Evolutionary conservation across 2,888 invertebrate genomes (phyloP), one percentile per base, ranked within the genome.

Genomic region (Tiliacea citrago): DNA sequence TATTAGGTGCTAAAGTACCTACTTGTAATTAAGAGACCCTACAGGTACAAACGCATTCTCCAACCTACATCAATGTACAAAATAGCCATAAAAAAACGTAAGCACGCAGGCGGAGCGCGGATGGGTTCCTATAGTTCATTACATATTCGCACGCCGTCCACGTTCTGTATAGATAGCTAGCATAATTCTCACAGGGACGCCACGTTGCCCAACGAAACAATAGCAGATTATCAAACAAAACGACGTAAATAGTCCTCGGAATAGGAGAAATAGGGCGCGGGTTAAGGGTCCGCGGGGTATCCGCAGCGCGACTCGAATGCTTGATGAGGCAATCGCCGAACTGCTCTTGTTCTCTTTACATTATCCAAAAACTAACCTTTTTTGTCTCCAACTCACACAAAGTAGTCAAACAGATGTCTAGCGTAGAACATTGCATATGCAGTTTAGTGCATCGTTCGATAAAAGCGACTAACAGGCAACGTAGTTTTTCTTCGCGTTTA

Each of bases 151-250:
- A 95, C 88, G 91, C 95, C 82, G 92, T 92, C 91, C 96, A 96
- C 96, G 96, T 95, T 90, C 91, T 88, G 91, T 91, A 94, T 94
- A 95, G 94, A 96, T 95, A 95, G 94, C 94, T 94, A 92, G 93
- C 94, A 95, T 95, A 96, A 95, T 94, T 96, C 95, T 95, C 94
- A 92, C 91, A 93, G 94, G 94, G 93, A 93, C 90, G 93, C 92
- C 90, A 90, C 92, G 92, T 90, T 91, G 91, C 92, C 93, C 93
- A 89, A 91, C 94, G 92, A 95, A 95, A 95, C 96, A 95, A 96
- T 95, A 94, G 94, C 94, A 94, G 95, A 96, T 96, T 96, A 96
- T 96, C 95, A 95, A 95, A 95, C 94, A 93, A 95, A 96, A 96
- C 94, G 95, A 95, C 95, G 94, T 95, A 95, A 95, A 96, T 95